Percentiles rank a stretch among this genome's conserved stretches.
These are phyloP conservation scores for Micromussa lordhowensis DNA, from an alignment of 92 coral and sea anemone species.

Conservation along the genomic window DNA sequence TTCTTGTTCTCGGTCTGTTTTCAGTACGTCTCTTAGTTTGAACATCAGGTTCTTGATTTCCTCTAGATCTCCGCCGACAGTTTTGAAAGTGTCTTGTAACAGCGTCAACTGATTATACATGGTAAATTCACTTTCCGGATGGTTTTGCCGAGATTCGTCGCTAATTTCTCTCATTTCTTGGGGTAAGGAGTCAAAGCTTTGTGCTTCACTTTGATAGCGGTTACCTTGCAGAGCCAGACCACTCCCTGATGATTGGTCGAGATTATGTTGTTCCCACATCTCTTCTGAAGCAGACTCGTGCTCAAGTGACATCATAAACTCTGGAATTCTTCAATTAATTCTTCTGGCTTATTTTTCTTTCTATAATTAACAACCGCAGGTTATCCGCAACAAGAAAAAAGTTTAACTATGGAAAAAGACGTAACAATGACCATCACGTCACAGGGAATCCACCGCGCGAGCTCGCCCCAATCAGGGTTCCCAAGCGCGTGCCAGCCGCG, in stretches of 20 bases:
- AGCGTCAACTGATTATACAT: neutral
- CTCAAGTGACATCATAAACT: conserved; percentile 11
- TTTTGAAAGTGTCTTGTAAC: conserved; percentile 26
- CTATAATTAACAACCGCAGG: neutral
- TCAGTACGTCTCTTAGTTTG: conserved; percentile 11
- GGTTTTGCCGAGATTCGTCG: neutral
- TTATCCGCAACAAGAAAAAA: neutral
- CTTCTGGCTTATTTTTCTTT: neutral
- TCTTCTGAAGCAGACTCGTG: conserved; percentile 5
- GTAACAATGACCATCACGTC: conserved; percentile 21
- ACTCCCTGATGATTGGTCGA: neutral
- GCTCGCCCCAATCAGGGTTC: neutral
- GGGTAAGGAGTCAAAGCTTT: neutral
- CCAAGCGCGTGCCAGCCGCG: no score
- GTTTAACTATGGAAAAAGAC: neutral
- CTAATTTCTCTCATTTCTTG: neutral
- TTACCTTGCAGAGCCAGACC: neutral
- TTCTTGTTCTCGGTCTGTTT: neutral
- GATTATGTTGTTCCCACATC: neutral
- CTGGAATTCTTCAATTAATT: neutral
- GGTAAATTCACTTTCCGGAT: neutral
- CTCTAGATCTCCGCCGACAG: conserved; percentile 40
- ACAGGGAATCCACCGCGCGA: neutral
- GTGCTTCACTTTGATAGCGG: neutral
- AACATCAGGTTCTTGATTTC: conserved; percentile 41